Evolutionary conservation across 2,888 invertebrate species (phyloP), one percentile per base, ranked within the genome.

Genomic region (Aspidiotus destructor): DNA sequence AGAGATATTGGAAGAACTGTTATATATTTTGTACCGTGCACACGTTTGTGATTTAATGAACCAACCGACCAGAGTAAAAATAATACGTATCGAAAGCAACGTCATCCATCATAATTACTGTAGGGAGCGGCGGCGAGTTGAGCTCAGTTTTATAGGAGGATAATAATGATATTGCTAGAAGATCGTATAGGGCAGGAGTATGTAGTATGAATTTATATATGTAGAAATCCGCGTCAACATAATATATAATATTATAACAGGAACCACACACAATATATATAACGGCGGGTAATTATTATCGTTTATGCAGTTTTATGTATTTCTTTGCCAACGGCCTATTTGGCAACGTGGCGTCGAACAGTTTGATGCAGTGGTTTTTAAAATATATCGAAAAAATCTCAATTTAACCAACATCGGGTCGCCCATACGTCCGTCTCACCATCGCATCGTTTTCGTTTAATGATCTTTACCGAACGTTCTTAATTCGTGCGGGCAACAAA

Each of bases 331-430:
- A 40, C 57, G 57, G 58, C 44, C 42, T 58, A 58, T 65, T 57
- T 65, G 65, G 65, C 65, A 65, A 65, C 65, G 57, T 65, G 15
- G 65, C 65, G 16, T 57, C 17, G 17, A 55, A 64, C 64, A 64
- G 64, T 57, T 57, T 28, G 28, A 64, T 64, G 53, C 64, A 64
- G 64, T 64, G 64, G 64, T 64, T 53, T 64, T 54, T 48, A 48
- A 48, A 48, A n/a, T 48, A 28, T 28, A 28, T 28, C 28, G 28
- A 28, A 28, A 28, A 28, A n/a, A n/a, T n/a, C n/a, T n/a, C n/a
- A n/a, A 28, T 28, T 28, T 28, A 28, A 28, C 28, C 28, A 28
- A 28, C 28, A 5, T 28, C 28, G 28, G 28, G 28, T 28, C 28
- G 28, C 1, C 1, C 28, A 28, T 28, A 28, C 28, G 28, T 28